These are phyloP conservation scores for Madoqua kirkii DNA, from an alignment of 2,113 vertebrate species.

Conservation along the genomic window DNA sequence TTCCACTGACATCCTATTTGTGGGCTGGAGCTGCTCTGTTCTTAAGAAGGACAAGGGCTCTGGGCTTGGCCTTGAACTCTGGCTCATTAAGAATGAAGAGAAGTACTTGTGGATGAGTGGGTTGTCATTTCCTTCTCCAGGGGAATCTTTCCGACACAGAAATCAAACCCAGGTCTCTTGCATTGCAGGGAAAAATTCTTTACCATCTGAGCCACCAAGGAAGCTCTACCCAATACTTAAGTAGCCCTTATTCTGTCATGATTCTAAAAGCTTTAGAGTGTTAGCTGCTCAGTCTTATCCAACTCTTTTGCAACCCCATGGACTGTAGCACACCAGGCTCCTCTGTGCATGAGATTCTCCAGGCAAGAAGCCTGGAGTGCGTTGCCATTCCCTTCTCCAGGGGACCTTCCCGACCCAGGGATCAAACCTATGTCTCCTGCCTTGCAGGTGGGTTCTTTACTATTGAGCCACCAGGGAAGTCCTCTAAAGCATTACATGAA, in stretches of 20 bases:
- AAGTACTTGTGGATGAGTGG: not conserved
- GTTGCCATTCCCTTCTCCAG: not conserved
- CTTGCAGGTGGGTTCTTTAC: not conserved
- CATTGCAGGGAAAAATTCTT: not conserved
- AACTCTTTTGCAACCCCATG: not conserved
- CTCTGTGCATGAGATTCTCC: not conserved
- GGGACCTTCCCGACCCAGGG: not conserved
- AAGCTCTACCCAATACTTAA: not conserved
- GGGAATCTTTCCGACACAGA: not conserved
- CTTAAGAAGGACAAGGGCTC: not conserved
- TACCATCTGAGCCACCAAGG: not conserved
- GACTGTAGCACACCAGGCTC: not conserved
- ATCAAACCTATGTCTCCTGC: not conserved
- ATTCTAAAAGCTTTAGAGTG: not conserved
- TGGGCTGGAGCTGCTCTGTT: not conserved
- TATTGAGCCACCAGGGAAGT: not conserved
- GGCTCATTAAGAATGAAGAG: fast-evolving
- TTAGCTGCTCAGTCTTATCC: not conserved
- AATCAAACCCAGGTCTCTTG: not conserved
- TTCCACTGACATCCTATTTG: not conserved
- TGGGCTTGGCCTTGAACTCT: not conserved
- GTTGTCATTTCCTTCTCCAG: not conserved
- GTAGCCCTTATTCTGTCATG: not conserved
- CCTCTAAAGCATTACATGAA: not conserved
- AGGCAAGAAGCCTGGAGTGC: not conserved